A percentile compares a stretch with the other conserved stretches of the same genome.
Evolutionary conservation across 2,113 vertebrate genomes (phyloP).

Genomic region (Zeus faber): DNA sequence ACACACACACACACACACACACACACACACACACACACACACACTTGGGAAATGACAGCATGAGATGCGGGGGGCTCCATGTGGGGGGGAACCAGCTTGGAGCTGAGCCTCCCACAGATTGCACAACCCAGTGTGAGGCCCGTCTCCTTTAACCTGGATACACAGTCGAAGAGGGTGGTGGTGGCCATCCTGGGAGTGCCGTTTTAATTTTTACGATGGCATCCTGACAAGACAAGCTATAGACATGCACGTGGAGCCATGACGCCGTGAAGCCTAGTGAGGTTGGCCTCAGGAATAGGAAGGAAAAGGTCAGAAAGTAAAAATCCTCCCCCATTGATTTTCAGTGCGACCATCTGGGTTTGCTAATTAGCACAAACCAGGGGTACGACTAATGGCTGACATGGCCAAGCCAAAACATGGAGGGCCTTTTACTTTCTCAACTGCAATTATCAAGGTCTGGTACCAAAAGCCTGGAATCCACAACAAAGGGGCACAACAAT

Average conservation of each 20-base stretch:
- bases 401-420: no score
- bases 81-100: conserved; percentile 13
- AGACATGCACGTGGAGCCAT: neutral
- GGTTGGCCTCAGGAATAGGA: neutral
- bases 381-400: no score
- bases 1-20: no score
- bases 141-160: conserved; percentile 26
- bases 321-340: no score
- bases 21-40: no score
- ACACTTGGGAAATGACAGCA: conserved; percentile 43
- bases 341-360: no score
- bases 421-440: no score
- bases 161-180: conserved; percentile 11
- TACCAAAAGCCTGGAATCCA: no score
- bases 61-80: conserved; percentile 10
- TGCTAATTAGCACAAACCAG: no score
- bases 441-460: no score
- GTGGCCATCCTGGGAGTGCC: neutral
- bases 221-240: conserved; percentile 15
- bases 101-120: conserved; percentile 5
- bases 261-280: neutral
- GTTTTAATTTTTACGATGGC: conserved; percentile 14
- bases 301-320: no score
- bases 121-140: conserved; percentile 22
- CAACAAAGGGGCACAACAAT: no score